A percentile compares a stretch with the other conserved stretches of the same genome.
phyloP scores from a whole-genome alignment of 2,797 vertebrate genomes.

The Acropternis orthonyx region DNA sequence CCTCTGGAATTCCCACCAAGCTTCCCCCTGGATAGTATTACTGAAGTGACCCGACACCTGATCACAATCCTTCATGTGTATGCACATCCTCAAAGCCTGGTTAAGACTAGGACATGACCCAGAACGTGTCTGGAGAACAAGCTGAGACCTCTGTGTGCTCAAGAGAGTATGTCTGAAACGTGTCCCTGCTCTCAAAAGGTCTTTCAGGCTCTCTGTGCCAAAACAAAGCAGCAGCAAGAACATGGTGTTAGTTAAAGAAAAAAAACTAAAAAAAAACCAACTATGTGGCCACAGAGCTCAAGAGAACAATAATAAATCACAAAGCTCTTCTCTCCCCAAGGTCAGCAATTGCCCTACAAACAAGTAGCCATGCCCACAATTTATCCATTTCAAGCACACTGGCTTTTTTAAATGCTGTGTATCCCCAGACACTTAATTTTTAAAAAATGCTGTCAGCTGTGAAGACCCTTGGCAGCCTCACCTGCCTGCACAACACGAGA shows the following conservation, averaged over 20 bases:
- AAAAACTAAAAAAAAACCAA: not conserved
- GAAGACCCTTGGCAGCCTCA: not conserved
- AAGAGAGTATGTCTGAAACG: not conserved
- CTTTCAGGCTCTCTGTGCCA: not conserved
- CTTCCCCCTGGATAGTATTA: not conserved
- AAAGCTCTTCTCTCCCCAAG: not conserved
- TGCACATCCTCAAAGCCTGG: not conserved
- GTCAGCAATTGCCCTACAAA: not conserved
- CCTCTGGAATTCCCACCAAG: not conserved
- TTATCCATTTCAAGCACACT: not conserved
- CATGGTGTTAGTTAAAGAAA: not conserved
- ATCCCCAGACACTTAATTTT: not conserved
- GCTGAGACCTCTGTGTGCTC: not conserved
- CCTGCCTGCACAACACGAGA: slow-evolving; percentile 72
- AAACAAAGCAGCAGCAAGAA: not conserved
- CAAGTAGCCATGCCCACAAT: not conserved
- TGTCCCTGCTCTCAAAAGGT: not conserved
- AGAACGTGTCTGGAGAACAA: not conserved
- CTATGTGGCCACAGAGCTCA: not conserved
- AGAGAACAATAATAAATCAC: not conserved
- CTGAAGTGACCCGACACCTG: not conserved
- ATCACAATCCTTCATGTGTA: not conserved
- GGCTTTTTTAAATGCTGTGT: not conserved
- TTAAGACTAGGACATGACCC: not conserved
- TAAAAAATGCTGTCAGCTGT: not conserved